Conservation (phyloP, 1,140 invertebrate genomes). For the Microplitis demolitor region DNA sequence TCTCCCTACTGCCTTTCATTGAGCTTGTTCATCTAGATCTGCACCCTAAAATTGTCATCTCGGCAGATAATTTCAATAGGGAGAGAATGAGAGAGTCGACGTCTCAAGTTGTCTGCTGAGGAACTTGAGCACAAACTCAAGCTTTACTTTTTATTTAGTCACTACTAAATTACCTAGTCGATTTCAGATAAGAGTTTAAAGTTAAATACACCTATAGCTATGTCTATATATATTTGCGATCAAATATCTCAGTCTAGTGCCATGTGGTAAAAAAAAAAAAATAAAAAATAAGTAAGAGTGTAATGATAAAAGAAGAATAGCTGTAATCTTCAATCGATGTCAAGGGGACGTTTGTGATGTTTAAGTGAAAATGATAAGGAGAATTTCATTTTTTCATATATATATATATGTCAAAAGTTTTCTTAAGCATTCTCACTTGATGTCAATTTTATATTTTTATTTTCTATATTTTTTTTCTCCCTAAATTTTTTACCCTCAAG, state of each 20-base stretch:
- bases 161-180: neutral
- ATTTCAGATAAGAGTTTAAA: neutral
- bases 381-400: neutral
- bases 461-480: neutral
- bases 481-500: neutral
- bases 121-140: neutral
- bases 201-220: too few relatives aligned
- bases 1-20: too few relatives aligned
- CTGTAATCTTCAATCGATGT: constrained; percentile 10
- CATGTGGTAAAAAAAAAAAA: neutral
- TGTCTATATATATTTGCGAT: neutral
- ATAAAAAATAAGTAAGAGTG: neutral
- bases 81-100: too few relatives aligned
- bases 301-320: neutral
- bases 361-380: neutral
- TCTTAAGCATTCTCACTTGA: too few relatives aligned
- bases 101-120: too few relatives aligned
- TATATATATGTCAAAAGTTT: neutral
- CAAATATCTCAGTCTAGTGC: neutral
- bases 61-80: neutral
- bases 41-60: neutral
- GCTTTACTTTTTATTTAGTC: constrained; percentile 2
- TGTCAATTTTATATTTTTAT: neutral
- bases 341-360: neutral
- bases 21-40: too few relatives aligned